Evolutionary conservation across 2,113 vertebrate genomes (phyloP).

Genomic region (Microtus oregoni): DNA sequence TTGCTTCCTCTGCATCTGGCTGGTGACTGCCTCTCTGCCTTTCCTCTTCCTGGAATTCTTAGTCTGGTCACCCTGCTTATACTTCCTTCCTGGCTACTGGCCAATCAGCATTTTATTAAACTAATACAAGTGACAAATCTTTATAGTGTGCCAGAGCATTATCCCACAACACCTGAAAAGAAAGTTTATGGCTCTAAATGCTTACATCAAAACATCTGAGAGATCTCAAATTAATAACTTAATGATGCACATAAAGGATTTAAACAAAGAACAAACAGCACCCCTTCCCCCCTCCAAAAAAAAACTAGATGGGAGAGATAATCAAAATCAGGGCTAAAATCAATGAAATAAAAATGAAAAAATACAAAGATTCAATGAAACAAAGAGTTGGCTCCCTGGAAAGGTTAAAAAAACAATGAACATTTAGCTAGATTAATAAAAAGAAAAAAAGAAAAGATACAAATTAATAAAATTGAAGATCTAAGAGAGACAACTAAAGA

Average conservation of each 20-base stretch:
- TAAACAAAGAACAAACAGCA: background rate
- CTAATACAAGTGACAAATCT: no score
- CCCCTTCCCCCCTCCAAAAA: fast-evolving
- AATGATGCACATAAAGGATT: background rate
- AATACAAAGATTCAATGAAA: background rate
- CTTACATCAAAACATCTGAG: background rate
- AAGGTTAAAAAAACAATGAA: background rate
- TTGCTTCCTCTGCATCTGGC: no score
- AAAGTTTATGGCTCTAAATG: background rate
- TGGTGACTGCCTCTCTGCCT: no score
- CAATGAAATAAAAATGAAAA: background rate
- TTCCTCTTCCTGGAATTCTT: no score
- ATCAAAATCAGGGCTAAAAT: background rate
- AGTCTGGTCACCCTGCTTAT: no score
- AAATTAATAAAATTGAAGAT: background rate
- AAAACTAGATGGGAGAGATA: background rate
- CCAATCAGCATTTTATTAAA: no score
- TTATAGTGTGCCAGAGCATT: no score
- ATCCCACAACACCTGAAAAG: background rate
- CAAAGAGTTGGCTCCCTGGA: background rate
- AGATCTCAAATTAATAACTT: background rate
- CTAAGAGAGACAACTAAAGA: background rate
- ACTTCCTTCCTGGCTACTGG: no score
- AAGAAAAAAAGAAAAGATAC: background rate
- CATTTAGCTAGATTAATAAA: background rate